Evolutionary conservation across 2,797 vertebrate genomes (phyloP).

Genomic region (Enteromius argenteus): DNA sequence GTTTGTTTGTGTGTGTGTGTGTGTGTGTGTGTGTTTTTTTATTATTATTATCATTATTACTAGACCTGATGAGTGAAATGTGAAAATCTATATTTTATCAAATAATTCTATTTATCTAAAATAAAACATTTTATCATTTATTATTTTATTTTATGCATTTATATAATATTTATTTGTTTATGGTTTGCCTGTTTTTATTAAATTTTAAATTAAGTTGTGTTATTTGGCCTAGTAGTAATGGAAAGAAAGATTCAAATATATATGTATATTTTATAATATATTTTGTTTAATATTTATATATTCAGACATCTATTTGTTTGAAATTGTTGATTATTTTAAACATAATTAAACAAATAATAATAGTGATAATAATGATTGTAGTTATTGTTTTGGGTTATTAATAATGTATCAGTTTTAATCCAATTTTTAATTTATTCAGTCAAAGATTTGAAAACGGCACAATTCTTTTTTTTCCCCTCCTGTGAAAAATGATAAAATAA

Average conservation of each 20-base stretch:
- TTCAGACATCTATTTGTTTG: not conserved
- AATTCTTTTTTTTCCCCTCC: conserved; percentile 26
- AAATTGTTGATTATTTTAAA: not conserved
- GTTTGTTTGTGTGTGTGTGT: not conserved
- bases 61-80: not conserved
- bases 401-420: not conserved
- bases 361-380: not conserved
- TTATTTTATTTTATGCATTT: not conserved
- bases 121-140: not conserved
- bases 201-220: too few species aligned
- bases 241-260: not conserved
- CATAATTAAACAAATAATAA: not conserved
- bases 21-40: too few species aligned
- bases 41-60: not conserved
- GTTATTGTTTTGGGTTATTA: not conserved
- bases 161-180: not conserved
- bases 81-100: not conserved
- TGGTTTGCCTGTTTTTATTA: not conserved
- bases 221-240: not conserved
- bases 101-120: not conserved
- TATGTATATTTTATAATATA: not conserved
- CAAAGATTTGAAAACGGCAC: not conserved
- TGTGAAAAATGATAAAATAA: conserved; percentile 36
- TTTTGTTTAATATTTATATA: not conserved
- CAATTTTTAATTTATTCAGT: not conserved